These are phyloP conservation scores for Pteruthius melanotis DNA, from an alignment of 2,113 vertebrate species.

Conservation along the genomic window DNA sequence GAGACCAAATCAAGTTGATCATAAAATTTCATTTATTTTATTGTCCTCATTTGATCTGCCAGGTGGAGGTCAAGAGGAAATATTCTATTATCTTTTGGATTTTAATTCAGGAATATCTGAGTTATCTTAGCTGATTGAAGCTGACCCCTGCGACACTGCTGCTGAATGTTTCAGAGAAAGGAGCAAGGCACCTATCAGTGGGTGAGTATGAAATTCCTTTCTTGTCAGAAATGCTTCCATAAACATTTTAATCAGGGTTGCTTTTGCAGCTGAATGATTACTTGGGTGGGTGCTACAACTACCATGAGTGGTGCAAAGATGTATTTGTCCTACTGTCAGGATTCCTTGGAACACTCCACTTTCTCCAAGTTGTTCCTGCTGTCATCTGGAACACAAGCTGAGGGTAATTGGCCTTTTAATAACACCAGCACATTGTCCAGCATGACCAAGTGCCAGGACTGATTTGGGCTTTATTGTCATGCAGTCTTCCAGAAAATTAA, in stretches of 20 bases:
- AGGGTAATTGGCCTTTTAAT: constrained; percentile 2
- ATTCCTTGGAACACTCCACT: neutral
- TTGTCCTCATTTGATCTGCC: neutral
- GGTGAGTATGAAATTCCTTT: neutral
- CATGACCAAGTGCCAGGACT: neutral
- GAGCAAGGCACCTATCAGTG: neutral
- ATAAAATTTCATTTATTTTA: neutral
- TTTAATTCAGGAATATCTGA: constrained; percentile 3
- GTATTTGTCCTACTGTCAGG: neutral
- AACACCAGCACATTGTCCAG: neutral
- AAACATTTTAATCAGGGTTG: neutral
- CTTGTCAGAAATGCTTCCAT: neutral
- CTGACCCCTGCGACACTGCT: neutral
- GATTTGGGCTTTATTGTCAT: neutral
- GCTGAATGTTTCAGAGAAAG: neutral
- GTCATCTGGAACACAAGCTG: neutral
- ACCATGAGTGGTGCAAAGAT: neutral
- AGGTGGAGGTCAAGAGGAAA: neutral
- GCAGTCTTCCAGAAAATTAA: constrained; percentile 6
- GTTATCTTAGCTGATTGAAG: neutral
- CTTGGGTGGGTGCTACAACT: neutral
- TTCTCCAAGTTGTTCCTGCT: neutral
- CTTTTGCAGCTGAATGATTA: neutral
- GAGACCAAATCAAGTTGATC: neutral
- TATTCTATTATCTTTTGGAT: neutral